Base-by-base conservation (phyloP, 2,797 vertebrate genomes). In the Salmo trutta region DNA sequence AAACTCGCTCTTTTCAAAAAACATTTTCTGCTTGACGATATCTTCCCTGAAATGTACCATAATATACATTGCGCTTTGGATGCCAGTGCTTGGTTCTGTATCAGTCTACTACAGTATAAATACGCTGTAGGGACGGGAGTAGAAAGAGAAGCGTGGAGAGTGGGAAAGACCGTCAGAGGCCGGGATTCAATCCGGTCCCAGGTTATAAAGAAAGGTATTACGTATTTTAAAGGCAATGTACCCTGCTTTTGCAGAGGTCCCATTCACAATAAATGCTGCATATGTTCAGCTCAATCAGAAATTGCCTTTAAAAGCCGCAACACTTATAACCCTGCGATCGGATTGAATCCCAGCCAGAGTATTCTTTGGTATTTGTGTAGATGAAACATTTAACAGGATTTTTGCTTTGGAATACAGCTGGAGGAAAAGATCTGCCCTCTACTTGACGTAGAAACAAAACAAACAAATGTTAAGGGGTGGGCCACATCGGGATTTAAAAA, bases 51-150 rank as follows among this genome's bases (percentile, higher is more conserved):
- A 95, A 95, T 94, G 95, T 95, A 95, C 92, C 94, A 95, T 95
- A 96, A 95, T 95, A 95, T 95, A 96, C 94, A 95, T 95, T 93
- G 95, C 94, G 94, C 95, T 95, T 96, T 96, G 95, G 95, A 95
- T 93, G 94, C 93, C 93, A 95, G 94, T 95, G 94, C 94, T 94
- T 94, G 94, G 94, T 94, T 92, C 93, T 92, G 92, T 93, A 94
- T 93, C 93, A 93, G 92, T 52, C 19, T 52, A 24, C 15, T 6
- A 71, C n/a, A 51, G n/a, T 52, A 24, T 52, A 47, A 52, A 51
- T 27, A 53, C 15, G 24, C 15, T 53, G 71, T 29, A 72, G 71
- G 21, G 71, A 53, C 1, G 17, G 8, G 29, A 24, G 21, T 24
- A 64, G 59, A 64, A 64, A 27, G 31, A 36, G 14, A 92, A 93